Evolutionary conservation across 2,888 invertebrate genomes (phyloP).

Genomic region (Meandrusa payeni): DNA sequence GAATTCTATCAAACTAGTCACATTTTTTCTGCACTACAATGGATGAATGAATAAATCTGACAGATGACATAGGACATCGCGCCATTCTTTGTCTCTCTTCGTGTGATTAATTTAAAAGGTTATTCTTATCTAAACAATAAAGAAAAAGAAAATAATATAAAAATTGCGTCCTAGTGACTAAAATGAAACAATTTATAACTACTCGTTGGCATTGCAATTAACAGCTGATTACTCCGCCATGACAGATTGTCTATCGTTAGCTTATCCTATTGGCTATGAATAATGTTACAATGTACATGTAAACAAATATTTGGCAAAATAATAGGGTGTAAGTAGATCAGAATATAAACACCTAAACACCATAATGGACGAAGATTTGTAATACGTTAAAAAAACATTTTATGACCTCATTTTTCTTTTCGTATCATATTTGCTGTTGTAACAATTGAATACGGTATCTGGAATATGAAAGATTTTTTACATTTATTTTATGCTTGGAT

Average conservation of each 20-base stretch:
- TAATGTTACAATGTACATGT: conserved; percentile 10
- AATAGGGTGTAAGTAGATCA: too few species aligned
- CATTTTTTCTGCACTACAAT: conserved; percentile 76
- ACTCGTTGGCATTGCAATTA: conserved; percentile 69
- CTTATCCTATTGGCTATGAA: conserved; percentile 17
- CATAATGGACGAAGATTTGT: too few species aligned
- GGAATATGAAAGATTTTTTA: too few species aligned
- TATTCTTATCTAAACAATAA: conserved; percentile 30
- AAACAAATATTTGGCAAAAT: too few species aligned
- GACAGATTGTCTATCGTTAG: conserved; percentile 49
- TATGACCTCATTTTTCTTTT: too few species aligned
- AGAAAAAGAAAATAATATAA: conserved; percentile 32
- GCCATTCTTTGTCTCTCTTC: conserved; percentile 58
- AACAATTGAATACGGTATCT: too few species aligned
- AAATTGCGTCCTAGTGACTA: conserved; percentile 36
- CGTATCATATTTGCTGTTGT: too few species aligned
- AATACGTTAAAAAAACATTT: too few species aligned
- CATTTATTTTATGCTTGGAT: too few species aligned
- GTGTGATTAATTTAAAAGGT: conserved; percentile 32
- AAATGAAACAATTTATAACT: conserved; percentile 46
- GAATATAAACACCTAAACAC: too few species aligned
- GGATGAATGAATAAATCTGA: conserved; percentile 72
- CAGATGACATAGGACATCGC: conserved; percentile 75
- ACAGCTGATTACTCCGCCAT: conserved; percentile 79
- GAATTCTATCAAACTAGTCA: conserved; percentile 71